phyloP scores from a whole-genome alignment of 2,113 vertebrate genomes.

The Phalacrocorax pelagicus region DNA sequence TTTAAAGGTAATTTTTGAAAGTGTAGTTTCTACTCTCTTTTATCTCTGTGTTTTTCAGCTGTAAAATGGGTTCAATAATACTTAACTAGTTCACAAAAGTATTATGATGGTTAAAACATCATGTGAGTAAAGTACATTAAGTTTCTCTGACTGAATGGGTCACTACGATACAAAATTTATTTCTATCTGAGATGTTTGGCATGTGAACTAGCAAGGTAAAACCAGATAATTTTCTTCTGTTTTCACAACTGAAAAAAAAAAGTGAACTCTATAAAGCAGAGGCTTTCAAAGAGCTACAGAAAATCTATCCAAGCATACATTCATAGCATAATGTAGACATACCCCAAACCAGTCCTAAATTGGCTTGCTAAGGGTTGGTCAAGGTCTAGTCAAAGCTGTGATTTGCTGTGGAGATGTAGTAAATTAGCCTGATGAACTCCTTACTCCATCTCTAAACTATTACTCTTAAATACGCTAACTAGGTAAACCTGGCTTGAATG shows the following conservation, averaged over 20 bases:
- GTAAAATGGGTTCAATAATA: neutral
- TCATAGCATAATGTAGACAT: neutral
- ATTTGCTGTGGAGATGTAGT: neutral
- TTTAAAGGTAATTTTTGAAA: neutral
- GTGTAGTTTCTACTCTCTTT: neutral
- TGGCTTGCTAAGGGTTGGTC: neutral
- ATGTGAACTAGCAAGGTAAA: constrained; percentile 4
- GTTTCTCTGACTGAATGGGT: neutral
- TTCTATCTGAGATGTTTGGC: neutral
- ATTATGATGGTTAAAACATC: neutral
- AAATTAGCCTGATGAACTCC: neutral
- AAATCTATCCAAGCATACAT: neutral
- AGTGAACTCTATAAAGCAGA: neutral
- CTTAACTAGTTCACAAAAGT: neutral
- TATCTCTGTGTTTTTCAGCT: neutral
- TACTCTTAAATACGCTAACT: neutral
- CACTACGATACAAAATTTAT: neutral
- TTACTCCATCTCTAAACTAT: neutral
- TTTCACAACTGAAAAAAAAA: constrained; percentile 10
- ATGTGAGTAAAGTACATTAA: neutral
- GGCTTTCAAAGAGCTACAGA: neutral
- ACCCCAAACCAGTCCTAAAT: neutral
- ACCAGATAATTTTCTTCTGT: neutral
- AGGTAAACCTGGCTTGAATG: neutral
- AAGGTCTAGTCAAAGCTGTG: neutral